Evolutionary conservation across 2,888 invertebrate genomes (phyloP), one percentile per base, ranked within the genome.

Genomic region (Platypus cylindrus): DNA sequence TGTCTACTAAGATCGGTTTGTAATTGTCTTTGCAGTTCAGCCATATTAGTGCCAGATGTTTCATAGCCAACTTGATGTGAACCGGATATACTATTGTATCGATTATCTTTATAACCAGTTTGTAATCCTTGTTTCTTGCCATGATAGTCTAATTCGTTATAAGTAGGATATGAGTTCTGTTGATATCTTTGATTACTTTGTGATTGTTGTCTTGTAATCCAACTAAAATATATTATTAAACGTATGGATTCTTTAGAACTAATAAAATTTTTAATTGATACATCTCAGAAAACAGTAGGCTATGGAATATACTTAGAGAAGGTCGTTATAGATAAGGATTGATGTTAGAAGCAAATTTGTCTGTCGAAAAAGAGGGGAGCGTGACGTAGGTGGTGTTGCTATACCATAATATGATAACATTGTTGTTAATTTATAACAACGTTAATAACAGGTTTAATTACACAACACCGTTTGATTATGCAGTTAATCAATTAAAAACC

Each of bases 1-100:
- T 60, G 58, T 9, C 50, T 46, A 2, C 54, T 51, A 12, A 60
- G 37, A 22, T 55, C 49, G 9, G 44, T 37, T 41, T 55, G 54
- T 25, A 56, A 33, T 34, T 48, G 47, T 22, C 45, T 39, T 40
- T 54, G 52, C n/a, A 54, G 31, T 15, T 47, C 36, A 5, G 39
- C 43, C 4, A 49, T 34, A 25, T 37, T 38, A 4, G 13, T 5
- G 9, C 25, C 30, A 11, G 34, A 23, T 15, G 25, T 16, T 26
- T 35, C 34, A 23, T 45, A 45, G 15, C 33, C 34, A 2, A 32
- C 22, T 32, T 37, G 29, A 18, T 34, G 31, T 11, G 44, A 30
- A 5, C 41, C 45, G 14, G 28, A 9, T 26, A 35, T 17, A 2
- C 27, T 25, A 7, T 27, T 34, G 16, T 36, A 39, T 3, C 32